Percentiles rank a stretch among this genome's conserved stretches.
Conservation (phyloP, 2,888 invertebrate species). For the Hanleya hanleyi region DNA sequence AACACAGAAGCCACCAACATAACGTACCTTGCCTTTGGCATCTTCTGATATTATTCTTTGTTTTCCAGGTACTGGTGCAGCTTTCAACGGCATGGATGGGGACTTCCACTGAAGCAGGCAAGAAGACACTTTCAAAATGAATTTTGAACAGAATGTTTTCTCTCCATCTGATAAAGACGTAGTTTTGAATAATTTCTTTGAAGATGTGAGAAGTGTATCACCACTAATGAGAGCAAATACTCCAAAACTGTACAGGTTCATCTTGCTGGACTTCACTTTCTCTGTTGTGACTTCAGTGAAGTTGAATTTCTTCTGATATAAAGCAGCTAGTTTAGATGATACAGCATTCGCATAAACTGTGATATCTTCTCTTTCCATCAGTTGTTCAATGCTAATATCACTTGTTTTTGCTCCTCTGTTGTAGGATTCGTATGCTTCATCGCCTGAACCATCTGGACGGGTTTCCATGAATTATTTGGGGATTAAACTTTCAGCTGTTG, state of each 20-base stretch:
- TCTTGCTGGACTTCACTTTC: background rate
- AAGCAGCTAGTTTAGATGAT: no score
- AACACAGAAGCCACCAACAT: background rate
- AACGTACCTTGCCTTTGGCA: background rate
- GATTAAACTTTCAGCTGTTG: no score
- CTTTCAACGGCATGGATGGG: background rate
- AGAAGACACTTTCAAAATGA: background rate
- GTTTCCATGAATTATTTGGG: background rate
- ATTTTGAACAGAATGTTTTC: background rate
- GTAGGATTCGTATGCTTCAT: background rate
- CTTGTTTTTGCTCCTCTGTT: background rate
- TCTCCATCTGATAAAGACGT: background rate
- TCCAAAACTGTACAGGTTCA: background rate
- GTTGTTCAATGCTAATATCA: background rate
- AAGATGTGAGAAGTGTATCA: background rate
- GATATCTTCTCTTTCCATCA: no score
- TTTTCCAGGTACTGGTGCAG: background rate
- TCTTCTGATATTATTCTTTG: background rate
- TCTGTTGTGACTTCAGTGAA: no score
- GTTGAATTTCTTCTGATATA: no score
- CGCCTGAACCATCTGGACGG: background rate
- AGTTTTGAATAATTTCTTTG: background rate
- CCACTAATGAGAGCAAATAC: background rate
- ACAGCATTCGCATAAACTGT: no score
- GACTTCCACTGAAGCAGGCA: no score